These are phyloP conservation scores for Agriopis aurantiaria DNA, from an alignment of 2,888 invertebrate genomes.

Conservation along the genomic window DNA sequence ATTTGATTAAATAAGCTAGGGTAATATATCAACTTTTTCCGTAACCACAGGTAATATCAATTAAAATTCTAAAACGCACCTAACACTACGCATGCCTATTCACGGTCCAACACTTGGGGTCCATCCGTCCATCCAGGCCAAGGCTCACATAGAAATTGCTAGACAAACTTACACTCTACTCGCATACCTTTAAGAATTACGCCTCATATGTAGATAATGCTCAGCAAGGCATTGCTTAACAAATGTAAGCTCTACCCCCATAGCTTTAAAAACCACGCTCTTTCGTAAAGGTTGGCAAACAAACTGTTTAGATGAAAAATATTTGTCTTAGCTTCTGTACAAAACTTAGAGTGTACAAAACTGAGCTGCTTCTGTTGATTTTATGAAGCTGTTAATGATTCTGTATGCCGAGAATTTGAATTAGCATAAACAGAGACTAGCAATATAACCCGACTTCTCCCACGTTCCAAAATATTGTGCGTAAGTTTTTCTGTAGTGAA, in stretches of 20 bases:
- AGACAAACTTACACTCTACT: slow-evolving; percentile 12
- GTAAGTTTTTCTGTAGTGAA: background rate
- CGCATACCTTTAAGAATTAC: background rate
- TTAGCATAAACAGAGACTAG: slow-evolving; percentile 4
- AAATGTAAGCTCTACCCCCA: slow-evolving; percentile 15
- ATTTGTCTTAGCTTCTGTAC: slow-evolving; percentile 25
- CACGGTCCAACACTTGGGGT: slow-evolving; percentile 28
- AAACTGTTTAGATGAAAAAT: slow-evolving; percentile 22
- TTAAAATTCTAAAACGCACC: slow-evolving; percentile 16
- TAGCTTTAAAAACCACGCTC: slow-evolving; percentile 1
- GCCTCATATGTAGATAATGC: background rate
- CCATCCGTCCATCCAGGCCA: slow-evolving; percentile 23
- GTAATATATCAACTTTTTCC: too few species aligned
- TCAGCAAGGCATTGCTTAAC: background rate
- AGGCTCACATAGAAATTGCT: slow-evolving; percentile 13
- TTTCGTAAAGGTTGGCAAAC: slow-evolving; percentile 8
- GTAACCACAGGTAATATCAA: too few species aligned
- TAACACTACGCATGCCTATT: background rate
- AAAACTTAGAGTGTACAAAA: slow-evolving; percentile 13
- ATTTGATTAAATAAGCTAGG: too few species aligned
- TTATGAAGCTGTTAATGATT: slow-evolving; percentile 26
- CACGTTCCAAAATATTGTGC: background rate
- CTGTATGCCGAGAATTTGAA: slow-evolving; percentile 14
- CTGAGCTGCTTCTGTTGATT: slow-evolving; percentile 12
- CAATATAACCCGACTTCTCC: background rate